Base-by-base conservation (phyloP, 2,113 vertebrate species). In the Diadophis punctatus region DNA sequence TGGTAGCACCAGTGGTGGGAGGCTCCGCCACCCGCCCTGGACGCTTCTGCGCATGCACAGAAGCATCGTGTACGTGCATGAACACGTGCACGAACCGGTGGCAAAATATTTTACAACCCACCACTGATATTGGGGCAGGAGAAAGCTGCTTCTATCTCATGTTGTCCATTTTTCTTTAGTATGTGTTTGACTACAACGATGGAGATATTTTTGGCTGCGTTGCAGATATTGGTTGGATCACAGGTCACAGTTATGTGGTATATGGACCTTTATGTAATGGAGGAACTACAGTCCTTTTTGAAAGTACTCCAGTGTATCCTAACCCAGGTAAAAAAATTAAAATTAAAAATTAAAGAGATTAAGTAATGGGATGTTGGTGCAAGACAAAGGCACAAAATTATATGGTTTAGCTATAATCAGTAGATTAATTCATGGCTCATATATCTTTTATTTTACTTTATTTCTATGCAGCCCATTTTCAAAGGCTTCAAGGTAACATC, bases 221-320 rank as follows among this genome's bases (percentile, higher is more conserved):
- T 94, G 98, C 98, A 3, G 98, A 98, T 86, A 98, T 98, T 0
- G 98, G 98, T 84, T 98, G 98, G 98, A 98, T 98, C 91, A 98
- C 98, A 0, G 98, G 98, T 87, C 98, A 98, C 95, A 98, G 97
- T 60, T 98, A 98, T 4, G 95, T 93, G 18, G 97, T 98, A 34
- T 98, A 98, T 0, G 98, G 98, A 4, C 98, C 98, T 0, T 97
- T 98, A 92, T 98, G 98, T 93, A 98, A 98, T 1, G 98, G 98
- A 3, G 98, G 96, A 12, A 98, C 98, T 88, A 98, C 97, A 0
- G 97, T 98, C 46, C 96, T 98, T 86, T 98, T 98, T 96, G 98
- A 98, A 93, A 98, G 98, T 95, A 98, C 97, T 18, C 98, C 98
- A 0, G 2, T 97, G 39, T 97, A 98, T 93, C 98, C 98, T 20